Evolutionary conservation across 2,797 vertebrate genomes (phyloP).

Genomic region (Taenioides sp.): DNA sequence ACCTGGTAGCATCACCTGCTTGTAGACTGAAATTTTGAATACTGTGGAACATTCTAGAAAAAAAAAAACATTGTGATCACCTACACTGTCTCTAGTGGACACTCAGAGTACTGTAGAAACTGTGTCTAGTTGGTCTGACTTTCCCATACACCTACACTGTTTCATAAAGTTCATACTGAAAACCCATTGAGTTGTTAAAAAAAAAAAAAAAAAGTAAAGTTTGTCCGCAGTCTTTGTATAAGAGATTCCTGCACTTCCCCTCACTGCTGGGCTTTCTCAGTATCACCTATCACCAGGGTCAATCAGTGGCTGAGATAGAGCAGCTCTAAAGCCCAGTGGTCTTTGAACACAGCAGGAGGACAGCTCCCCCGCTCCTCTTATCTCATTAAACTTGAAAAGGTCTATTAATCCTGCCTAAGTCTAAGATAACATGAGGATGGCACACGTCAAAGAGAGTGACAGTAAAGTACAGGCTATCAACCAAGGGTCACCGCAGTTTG

Average conservation of each 20-base stretch:
- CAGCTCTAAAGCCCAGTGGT: constrained; percentile 83
- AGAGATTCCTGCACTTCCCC: constrained; percentile 73
- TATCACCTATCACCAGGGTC: constrained; percentile 87
- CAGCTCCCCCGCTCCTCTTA: constrained; percentile 81
- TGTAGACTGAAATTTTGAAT: not conserved
- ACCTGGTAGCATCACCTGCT: not conserved
- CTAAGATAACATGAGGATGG: constrained; percentile 80
- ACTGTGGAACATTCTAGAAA: not conserved
- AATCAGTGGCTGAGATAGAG: constrained; percentile 91
- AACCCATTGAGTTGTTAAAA: constrained; percentile 30
- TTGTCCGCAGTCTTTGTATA: constrained; percentile 64
- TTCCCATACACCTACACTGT: not conserved
- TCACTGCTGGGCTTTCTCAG: constrained; percentile 82
- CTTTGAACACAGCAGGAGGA: constrained; percentile 85
- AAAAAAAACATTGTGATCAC: not conserved
- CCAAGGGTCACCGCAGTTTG: constrained; percentile 54
- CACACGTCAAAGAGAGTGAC: constrained; percentile 61
- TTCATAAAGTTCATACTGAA: not conserved
- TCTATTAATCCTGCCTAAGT: constrained; percentile 84
- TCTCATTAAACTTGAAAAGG: constrained; percentile 93
- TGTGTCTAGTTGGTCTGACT: not conserved
- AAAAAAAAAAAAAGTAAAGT: constrained; percentile 64
- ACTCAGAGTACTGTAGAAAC: not conserved
- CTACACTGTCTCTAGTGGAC: constrained; percentile 37
- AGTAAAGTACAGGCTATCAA: constrained; percentile 62